Evolutionary conservation across 2,888 invertebrate species (phyloP), one percentile per base, ranked within the genome.

Genomic region (Capitulum mitella): DNA sequence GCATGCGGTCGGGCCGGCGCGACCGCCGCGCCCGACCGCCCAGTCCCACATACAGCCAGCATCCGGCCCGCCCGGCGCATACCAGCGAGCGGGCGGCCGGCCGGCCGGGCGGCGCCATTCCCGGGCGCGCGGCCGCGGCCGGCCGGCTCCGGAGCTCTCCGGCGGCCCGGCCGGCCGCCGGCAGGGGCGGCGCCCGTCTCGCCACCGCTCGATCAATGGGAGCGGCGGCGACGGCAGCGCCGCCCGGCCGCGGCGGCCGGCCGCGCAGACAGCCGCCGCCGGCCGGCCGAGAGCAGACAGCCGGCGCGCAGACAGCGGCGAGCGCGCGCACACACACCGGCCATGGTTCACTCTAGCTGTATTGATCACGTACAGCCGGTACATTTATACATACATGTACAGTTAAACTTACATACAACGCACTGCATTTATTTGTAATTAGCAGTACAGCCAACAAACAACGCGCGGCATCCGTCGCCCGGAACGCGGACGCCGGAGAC

Each of bases 381-480:
- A 70, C 40, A 70, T 70, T 40, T 40, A 70, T 70, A 70, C 70
- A 70, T 70, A 37, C 37, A 70, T 37, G 37, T 70, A 70, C 70
- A 70, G 70, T 70, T 70, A 70, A 37, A 37, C 70, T 22, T 70
- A 70, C 70, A 70, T 26, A 70, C 70, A 37, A 37, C 70, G 70
- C 70, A 70, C 70, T 70, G 70, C 70, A 70, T 70, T 64, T 34
- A 70, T 70, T 70, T 70, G 70, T 70, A 70, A 61, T 70, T 70
- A 70, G 70, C 70, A 70, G 70, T 70, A 70, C 70, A 70, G 32
- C 70, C 70, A 70, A 70, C 70, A 37, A 34, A 70, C 70, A 70
- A 70, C 37, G 29, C 32, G 70, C 70, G 37, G 70, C 8, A 32
- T 22, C 22, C 29, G 37, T 37, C 37, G 37, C 70, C 26, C 22